These are phyloP conservation scores for Caenorhabditis inopinata DNA, from an alignment of 1,140 invertebrate species.

Conservation along the genomic window DNA sequence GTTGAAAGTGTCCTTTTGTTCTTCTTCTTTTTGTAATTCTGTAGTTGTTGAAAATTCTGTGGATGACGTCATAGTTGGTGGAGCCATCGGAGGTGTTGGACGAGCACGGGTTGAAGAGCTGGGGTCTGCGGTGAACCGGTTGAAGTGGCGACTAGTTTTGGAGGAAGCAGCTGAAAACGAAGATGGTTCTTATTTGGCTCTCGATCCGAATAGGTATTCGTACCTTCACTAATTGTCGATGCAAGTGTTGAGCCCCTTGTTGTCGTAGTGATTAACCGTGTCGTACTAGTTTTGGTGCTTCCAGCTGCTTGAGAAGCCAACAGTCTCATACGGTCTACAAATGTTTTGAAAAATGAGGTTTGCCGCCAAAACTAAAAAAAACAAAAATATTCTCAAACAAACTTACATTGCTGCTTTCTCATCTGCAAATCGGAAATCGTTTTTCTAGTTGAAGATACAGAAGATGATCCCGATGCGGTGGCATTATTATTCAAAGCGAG, in stretches of 20 bases:
- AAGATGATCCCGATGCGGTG: not conserved
- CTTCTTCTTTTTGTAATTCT: not conserved
- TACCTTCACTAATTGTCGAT: not conserved
- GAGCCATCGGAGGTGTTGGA: slow-evolving; percentile 16
- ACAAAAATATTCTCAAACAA: not conserved
- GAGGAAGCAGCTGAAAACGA: not conserved
- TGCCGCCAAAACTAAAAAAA: no score
- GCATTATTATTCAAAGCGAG: not conserved
- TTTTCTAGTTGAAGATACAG: not conserved
- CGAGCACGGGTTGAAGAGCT: not conserved
- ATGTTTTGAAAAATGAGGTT: no score
- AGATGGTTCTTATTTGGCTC: no score
- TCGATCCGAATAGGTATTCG: no score
- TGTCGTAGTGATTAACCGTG: not conserved
- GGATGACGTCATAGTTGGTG: not conserved
- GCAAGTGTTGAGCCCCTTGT: no score
- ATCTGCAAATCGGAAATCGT: slow-evolving; percentile 2
- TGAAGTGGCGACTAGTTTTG: not conserved
- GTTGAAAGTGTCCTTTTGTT: not conserved
- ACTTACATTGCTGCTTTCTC: slow-evolving; percentile 3
- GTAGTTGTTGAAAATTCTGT: slow-evolving; percentile 2
- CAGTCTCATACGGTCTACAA: slow-evolving; percentile 29
- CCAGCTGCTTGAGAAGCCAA: not conserved
- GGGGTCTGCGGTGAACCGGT: not conserved
- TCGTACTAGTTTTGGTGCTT: slow-evolving; percentile 7